phyloP scores from a whole-genome alignment of 2,888 invertebrate genomes.

The Mythimna vitellina region DNA sequence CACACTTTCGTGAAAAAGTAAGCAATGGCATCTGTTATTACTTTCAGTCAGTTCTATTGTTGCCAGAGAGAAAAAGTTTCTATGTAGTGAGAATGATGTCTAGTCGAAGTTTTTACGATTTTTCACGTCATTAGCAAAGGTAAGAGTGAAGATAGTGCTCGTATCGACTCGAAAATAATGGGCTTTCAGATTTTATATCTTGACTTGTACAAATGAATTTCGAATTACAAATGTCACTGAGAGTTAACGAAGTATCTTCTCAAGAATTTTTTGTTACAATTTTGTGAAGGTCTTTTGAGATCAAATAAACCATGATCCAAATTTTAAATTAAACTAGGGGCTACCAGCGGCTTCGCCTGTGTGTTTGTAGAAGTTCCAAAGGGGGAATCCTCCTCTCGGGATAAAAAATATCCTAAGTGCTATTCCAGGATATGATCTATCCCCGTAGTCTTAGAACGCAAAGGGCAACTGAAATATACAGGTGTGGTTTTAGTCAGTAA shows the following conservation, averaged over 20 bases:
- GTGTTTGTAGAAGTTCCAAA: no score
- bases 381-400: no score
- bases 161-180: slow-evolving; percentile 30
- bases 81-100: slow-evolving; percentile 43
- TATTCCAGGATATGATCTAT: no score
- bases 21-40: slow-evolving; percentile 64
- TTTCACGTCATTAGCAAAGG: slow-evolving; percentile 49
- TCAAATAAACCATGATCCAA: slow-evolving; percentile 21
- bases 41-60: slow-evolving; percentile 51
- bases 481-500: no score
- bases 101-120: slow-evolving; percentile 43
- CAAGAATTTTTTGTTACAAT: background rate
- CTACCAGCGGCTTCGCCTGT: no score
- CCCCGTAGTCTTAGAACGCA: no score
- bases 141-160: slow-evolving; percentile 20
- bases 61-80: slow-evolving; percentile 35
- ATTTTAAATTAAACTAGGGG: background rate
- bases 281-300: background rate
- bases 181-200: slow-evolving; percentile 23
- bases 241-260: background rate
- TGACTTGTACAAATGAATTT: slow-evolving; percentile 37
- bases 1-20: slow-evolving; percentile 68
- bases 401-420: no score
- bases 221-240: slow-evolving; percentile 16
- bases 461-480: no score